Evolutionary conservation across 2,113 vertebrate species (phyloP).

Genomic region (Tympanuchus pallidicinctus): DNA sequence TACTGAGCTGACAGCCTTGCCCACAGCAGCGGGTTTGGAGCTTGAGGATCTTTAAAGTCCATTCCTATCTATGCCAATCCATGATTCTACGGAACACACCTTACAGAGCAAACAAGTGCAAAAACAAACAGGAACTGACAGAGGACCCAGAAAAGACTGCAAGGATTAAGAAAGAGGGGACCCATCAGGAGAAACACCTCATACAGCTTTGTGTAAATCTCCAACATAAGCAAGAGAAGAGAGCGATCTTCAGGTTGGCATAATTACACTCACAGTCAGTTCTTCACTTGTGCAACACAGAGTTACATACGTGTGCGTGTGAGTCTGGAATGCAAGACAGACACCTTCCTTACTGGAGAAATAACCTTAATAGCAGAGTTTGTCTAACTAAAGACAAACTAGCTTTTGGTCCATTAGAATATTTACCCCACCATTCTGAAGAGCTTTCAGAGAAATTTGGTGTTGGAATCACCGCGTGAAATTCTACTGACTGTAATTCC

Average conservation of each 20-base stretch:
- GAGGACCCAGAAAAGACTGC: not conserved
- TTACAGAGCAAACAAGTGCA: not conserved
- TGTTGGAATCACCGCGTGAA: not conserved
- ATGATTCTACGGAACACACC: not conserved
- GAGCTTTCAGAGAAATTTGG: not conserved
- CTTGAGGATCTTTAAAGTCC: too few species aligned
- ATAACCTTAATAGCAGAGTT: not conserved
- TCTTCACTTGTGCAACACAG: rapidly evolving
- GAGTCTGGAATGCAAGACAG: not conserved
- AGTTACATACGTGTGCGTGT: rapidly evolving
- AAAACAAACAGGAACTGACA: not conserved
- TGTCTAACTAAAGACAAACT: too few species aligned
- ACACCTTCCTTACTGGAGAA: not conserved
- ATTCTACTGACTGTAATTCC: not conserved
- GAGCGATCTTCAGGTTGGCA: not conserved
- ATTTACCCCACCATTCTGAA: not conserved
- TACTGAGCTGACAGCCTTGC: too few species aligned
- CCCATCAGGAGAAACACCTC: not conserved
- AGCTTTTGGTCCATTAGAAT: not conserved
- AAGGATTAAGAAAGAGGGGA: not conserved
- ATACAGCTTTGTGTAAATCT: not conserved
- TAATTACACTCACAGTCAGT: not conserved
- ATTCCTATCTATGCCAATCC: too few species aligned
- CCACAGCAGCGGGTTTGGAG: too few species aligned
- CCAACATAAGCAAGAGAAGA: not conserved